phyloP scores from a whole-genome alignment of 2,113 vertebrate species.

The Hippopotamus amphibius region DNA sequence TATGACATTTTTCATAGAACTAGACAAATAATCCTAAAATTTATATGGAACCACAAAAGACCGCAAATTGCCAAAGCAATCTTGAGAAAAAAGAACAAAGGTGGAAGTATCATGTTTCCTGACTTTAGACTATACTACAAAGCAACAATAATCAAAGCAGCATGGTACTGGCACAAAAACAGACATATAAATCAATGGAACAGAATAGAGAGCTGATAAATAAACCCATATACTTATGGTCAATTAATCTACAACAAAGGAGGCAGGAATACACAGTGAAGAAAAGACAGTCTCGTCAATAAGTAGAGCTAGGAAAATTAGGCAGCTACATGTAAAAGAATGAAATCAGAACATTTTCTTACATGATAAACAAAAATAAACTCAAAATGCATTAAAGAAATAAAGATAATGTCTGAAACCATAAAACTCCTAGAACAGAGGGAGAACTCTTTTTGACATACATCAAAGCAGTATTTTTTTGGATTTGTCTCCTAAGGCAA shows the following conservation, averaged over 20 bases:
- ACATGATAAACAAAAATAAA: neutral
- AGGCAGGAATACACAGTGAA: neutral
- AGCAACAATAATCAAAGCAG: neutral
- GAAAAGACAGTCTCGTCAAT: neutral
- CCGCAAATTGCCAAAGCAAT: neutral
- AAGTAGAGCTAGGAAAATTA: neutral
- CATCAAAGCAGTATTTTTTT: neutral
- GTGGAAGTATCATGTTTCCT: neutral
- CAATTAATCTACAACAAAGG: neutral
- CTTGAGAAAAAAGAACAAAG: neutral
- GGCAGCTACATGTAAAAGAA: neutral
- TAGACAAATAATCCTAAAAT: neutral
- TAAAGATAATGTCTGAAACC: neutral
- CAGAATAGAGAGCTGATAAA: neutral
- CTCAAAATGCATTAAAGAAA: neutral
- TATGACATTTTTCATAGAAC: neutral
- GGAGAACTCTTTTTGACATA: neutral
- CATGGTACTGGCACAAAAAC: neutral
- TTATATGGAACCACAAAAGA: neutral
- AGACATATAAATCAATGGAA: neutral
- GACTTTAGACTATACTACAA: neutral
- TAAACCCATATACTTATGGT: neutral
- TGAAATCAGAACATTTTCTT: neutral
- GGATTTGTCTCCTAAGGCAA: neutral
- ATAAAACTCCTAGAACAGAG: neutral